phyloP scores from a whole-genome alignment of 2,797 vertebrate species.

The Rhinatrema bivittatum region DNA sequence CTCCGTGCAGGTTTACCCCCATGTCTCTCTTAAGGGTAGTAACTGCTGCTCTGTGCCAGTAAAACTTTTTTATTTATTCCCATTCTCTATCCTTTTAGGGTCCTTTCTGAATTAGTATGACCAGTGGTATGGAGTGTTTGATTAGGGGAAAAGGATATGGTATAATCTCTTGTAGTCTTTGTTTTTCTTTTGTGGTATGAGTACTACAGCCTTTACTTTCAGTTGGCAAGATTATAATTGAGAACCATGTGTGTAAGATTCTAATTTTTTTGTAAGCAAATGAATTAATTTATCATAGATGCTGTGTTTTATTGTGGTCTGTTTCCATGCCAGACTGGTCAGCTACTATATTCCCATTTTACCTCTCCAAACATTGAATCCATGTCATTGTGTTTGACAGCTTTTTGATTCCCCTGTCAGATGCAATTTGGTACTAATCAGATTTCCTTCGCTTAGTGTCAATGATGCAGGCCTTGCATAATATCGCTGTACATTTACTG shows the following conservation, averaged over 20 bases:
- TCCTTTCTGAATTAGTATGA: no score
- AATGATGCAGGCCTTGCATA: slow-evolving; percentile 67
- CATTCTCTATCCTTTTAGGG: no score
- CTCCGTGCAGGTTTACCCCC: no score
- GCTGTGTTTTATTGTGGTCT: slow-evolving; percentile 64
- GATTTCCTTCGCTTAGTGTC: slow-evolving; percentile 72
- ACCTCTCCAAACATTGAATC: slow-evolving; percentile 67
- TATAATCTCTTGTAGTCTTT: slow-evolving; percentile 20
- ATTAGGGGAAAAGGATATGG: slow-evolving; percentile 42
- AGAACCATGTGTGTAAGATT: slow-evolving; percentile 60
- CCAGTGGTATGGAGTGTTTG: slow-evolving; percentile 34
- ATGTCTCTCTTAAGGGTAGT: no score
- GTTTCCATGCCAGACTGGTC: slow-evolving; percentile 56
- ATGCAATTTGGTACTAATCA: slow-evolving; percentile 81
- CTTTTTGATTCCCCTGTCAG: slow-evolving; percentile 88
- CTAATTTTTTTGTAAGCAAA: slow-evolving; percentile 79
- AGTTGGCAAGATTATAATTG: slow-evolving; percentile 74
- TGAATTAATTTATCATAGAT: slow-evolving; percentile 72
- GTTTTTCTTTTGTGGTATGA: slow-evolving; percentile 22
- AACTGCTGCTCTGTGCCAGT: no score
- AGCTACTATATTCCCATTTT: slow-evolving; percentile 59
- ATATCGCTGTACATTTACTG: slow-evolving; percentile 70
- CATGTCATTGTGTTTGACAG: slow-evolving; percentile 93
- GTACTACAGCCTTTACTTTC: slow-evolving; percentile 62
- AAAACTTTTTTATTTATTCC: no score